A percentile compares a stretch with the other conserved stretches of the same genome.
Evolutionary conservation across 2,113 vertebrate genomes (phyloP).

Genomic region (Rutilus rutilus): DNA sequence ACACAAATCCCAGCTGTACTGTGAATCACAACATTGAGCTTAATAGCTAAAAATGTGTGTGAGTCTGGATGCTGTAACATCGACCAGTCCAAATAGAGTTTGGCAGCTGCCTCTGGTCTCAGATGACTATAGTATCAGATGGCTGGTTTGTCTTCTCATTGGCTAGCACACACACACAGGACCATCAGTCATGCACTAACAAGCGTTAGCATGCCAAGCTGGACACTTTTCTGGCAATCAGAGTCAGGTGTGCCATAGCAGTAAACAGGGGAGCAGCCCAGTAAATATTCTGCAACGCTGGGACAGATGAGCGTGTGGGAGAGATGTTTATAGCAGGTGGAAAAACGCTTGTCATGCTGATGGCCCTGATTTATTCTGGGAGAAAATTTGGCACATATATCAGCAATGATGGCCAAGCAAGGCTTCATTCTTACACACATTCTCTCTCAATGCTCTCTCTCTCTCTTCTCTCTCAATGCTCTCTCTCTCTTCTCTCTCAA

Average conservation of each 20-base stretch:
- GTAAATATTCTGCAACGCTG: slow-evolving; percentile 73
- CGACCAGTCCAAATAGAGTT: slow-evolving; percentile 33
- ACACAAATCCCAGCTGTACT: slow-evolving; percentile 40
- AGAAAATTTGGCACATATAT: slow-evolving; percentile 81
- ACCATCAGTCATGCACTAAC: slow-evolving; percentile 74
- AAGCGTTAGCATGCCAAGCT: slow-evolving; percentile 68
- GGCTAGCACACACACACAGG: slow-evolving; percentile 45
- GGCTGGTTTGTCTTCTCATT: slow-evolving; percentile 24
- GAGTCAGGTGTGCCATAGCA: slow-evolving; percentile 61
- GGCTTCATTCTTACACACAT: not conserved
- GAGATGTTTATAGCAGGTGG: slow-evolving; percentile 86
- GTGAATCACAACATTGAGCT: slow-evolving; percentile 59
- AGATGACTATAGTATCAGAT: slow-evolving; percentile 37
- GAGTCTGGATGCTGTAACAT: slow-evolving; percentile 34
- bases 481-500: not conserved
- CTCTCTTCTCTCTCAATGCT: not conserved
- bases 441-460: not conserved
- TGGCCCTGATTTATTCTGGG: slow-evolving; percentile 87
- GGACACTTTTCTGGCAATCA: slow-evolving; percentile 64
- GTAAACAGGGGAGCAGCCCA: slow-evolving; percentile 70
- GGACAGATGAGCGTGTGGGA: slow-evolving; percentile 75
- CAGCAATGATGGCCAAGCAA: slow-evolving; percentile 77
- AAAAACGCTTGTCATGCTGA: slow-evolving; percentile 88
- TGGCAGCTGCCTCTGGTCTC: slow-evolving; percentile 43
- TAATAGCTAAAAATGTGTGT: slow-evolving; percentile 16